Base-by-base conservation (phyloP, 2,797 vertebrate species). In the Hoplostethus atlanticus region DNA sequence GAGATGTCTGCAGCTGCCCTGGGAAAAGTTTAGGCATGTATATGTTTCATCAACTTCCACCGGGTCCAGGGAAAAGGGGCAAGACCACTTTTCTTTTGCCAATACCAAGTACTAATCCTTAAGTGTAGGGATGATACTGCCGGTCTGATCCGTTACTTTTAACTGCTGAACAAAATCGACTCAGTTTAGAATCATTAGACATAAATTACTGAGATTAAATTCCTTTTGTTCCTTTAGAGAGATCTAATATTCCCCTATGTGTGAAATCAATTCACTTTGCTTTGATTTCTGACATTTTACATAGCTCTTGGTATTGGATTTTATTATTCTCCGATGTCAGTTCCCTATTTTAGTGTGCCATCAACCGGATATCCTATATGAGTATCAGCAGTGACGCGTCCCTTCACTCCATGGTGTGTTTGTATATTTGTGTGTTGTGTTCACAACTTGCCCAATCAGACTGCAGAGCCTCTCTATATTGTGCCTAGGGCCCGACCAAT, bases 401-500 rank as follows among this genome's bases (percentile, higher is more conserved):
- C 50, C 42, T 51, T 53, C 34, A 60, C 38, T 58, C 46, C 30
- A 50, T 63, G 42, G 71, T 61, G 64, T 68, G 71, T 61, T 70
- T 62, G 71, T 71, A 50, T 64, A 60, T 58, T n/a, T 50, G 66
- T 55, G 54, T 58, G 52, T 56, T 15, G 12, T 53, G 65, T 42
- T 68, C 30, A 67, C 54, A 87, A 73, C 53, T 52, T 44, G 65
- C 53, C 62, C 73, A 81, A 71, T 87, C 76, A 77, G 57, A 81
- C 62, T 40, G 66, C 72, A 76, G 84, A 77, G 74, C 67, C 68
- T 56, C 55, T 77, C 64, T 82, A 71, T 75, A 57, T 62, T 63
- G 73, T 63, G 75, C 81, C 77, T 40, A 76, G 72, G 80, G 74
- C 83, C 87, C 81, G 79, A 86, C 87, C 87, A 87, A 91, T 86